phyloP scores from a whole-genome alignment of 1,140 invertebrate species.

The Diachasma alloeum region DNA sequence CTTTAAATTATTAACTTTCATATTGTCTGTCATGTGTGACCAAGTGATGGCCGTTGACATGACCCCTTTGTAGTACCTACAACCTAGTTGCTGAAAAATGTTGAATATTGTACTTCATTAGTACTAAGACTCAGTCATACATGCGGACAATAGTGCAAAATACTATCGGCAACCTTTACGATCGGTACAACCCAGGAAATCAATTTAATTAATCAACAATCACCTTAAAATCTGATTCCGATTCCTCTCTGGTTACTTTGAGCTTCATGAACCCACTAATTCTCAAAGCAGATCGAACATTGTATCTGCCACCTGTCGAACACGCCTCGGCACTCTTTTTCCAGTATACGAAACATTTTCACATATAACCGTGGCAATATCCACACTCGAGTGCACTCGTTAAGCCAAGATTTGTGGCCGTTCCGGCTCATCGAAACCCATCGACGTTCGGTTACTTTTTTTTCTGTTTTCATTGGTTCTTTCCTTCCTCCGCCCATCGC shows the following conservation, averaged over 20 bases:
- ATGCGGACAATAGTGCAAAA: too few relatives aligned
- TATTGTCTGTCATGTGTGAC: too few relatives aligned
- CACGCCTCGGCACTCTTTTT: conserved; percentile 36
- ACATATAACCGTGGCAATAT: neutral
- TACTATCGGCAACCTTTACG: too few relatives aligned
- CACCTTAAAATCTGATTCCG: too few relatives aligned
- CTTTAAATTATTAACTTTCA: too few relatives aligned
- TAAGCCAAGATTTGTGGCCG: conserved; percentile 49
- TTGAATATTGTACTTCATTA: too few relatives aligned
- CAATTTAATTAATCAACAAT: too few relatives aligned
- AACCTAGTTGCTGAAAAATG: too few relatives aligned
- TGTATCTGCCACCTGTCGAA: conserved; percentile 43
- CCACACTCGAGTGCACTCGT: conserved; percentile 37
- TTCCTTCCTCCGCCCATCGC: conserved; percentile 22
- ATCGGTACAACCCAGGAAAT: too few relatives aligned
- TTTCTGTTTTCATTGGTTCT: conserved; percentile 28
- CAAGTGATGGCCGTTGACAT: too few relatives aligned
- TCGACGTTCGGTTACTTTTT: conserved; percentile 31
- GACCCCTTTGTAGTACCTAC: too few relatives aligned
- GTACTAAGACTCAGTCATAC: too few relatives aligned
- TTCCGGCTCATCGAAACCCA: conserved; percentile 39
- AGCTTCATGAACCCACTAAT: neutral
- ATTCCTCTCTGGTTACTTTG: neutral
- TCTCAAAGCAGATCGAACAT: conserved; percentile 29
- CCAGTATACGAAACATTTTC: neutral